Percentiles rank a stretch among this genome's conserved stretches.
Evolutionary conservation across 2,888 invertebrate species (phyloP).

Genomic region (Mamestra brassicae): DNA sequence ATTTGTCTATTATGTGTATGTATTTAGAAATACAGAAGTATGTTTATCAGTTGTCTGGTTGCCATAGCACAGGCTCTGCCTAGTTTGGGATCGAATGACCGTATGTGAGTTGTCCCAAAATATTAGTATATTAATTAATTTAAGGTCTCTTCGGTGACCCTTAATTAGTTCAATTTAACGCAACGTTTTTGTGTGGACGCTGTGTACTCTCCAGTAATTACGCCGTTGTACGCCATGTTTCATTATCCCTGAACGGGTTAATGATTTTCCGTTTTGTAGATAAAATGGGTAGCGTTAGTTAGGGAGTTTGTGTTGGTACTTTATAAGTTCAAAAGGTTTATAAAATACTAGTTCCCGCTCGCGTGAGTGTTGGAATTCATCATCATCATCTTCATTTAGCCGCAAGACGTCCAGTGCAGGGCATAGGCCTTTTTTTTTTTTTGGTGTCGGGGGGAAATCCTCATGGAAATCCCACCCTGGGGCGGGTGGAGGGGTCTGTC

Average conservation of each 20-base stretch:
- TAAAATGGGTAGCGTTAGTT: neutral
- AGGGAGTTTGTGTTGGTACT: neutral
- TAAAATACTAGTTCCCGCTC: neutral
- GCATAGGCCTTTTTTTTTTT: too few species aligned
- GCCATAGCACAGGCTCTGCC: too few species aligned
- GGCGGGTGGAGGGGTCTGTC: too few species aligned
- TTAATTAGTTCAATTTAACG: conserved; percentile 55
- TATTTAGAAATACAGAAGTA: too few species aligned
- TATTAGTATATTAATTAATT: conserved; percentile 58
- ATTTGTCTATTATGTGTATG: too few species aligned
- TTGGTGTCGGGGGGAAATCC: too few species aligned
- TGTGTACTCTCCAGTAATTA: conserved; percentile 50
- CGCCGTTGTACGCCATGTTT: conserved; percentile 3
- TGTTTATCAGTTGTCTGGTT: too few species aligned
- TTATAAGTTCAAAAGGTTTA: conserved; percentile 6
- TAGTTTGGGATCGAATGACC: too few species aligned
- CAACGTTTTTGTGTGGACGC: conserved; percentile 46
- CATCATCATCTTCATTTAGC: too few species aligned
- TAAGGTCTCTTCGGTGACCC: conserved; percentile 34
- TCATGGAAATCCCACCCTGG: too few species aligned
- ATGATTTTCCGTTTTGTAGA: conserved; percentile 22
- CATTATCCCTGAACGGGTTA: conserved; percentile 13
- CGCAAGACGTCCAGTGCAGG: too few species aligned
- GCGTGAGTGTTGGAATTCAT: too few species aligned
- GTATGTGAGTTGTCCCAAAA: neutral